These are phyloP conservation scores for Lutraria rhynchaena DNA, from an alignment of 1,140 invertebrate species.

Conservation along the genomic window DNA sequence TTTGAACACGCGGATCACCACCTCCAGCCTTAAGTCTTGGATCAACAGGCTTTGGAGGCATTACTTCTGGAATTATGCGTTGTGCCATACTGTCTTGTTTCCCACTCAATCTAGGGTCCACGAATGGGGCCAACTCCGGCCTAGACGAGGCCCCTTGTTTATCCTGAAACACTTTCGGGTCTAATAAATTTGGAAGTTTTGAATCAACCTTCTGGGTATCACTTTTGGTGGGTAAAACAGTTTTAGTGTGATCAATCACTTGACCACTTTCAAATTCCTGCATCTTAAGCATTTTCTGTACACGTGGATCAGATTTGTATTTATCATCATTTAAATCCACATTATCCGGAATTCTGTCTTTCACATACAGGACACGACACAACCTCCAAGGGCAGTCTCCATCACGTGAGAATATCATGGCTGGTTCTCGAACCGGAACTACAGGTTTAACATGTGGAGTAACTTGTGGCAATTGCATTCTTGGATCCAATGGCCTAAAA, in stretches of 20 bases:
- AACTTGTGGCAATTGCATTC: not conserved
- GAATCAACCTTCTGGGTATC: conserved; percentile 6
- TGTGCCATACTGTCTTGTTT: conserved; percentile 23
- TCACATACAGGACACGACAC: conserved; percentile 21
- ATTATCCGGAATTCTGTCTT: conserved; percentile 45
- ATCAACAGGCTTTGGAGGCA: conserved; percentile 52
- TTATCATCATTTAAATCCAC: conserved; percentile 68
- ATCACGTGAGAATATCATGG: conserved; percentile 61
- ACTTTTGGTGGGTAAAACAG: conserved; percentile 9
- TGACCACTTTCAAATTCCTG: conserved; percentile 53
- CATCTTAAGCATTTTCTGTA: conserved; percentile 66
- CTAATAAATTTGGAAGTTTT: conserved; percentile 40
- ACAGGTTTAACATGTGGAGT: not conserved
- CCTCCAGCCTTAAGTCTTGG: conserved; percentile 58
- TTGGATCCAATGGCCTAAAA: conserved; percentile 46
- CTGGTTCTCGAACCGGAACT: conserved; percentile 40
- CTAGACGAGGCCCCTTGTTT: not conserved
- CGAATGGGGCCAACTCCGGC: conserved; percentile 40
- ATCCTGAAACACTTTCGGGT: conserved; percentile 45
- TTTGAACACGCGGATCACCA: conserved; percentile 48
- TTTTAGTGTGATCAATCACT: conserved; percentile 56
- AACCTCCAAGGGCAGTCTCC: conserved; percentile 63
- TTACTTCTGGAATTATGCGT: conserved; percentile 8
- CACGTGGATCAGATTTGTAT: conserved; percentile 73
- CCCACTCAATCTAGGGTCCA: conserved; percentile 15